A percentile compares a stretch with the other conserved stretches of the same genome.
Conservation (phyloP, 2,797 vertebrate species). For the Hydrophis major region DNA sequence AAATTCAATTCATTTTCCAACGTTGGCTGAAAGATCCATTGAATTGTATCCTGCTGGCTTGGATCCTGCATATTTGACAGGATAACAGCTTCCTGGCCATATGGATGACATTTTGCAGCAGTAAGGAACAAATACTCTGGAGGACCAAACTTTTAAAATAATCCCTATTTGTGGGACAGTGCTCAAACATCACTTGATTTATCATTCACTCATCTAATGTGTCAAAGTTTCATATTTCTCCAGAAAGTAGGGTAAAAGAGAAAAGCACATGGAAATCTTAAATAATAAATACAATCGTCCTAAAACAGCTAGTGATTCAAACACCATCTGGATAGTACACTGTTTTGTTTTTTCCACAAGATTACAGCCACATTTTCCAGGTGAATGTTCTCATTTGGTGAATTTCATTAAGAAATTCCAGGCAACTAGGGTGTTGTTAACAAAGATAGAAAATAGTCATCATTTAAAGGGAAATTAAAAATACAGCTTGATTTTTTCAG, state of each 20-base stretch:
- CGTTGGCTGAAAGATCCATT: constrained; percentile 64
- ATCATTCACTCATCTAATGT: constrained; percentile 46
- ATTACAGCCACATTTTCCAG: not conserved
- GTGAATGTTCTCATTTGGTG: not conserved
- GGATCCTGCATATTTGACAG: constrained; percentile 59
- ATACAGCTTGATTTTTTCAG: not conserved
- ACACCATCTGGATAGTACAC: constrained; percentile 24
- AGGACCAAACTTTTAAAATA: constrained; percentile 46
- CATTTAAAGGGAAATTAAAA: not conserved
- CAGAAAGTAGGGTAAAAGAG: constrained; percentile 37
- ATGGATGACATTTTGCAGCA: constrained; percentile 69
- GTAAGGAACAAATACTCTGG: constrained; percentile 57
- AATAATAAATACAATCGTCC: constrained; percentile 35
- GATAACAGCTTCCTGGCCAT: constrained; percentile 62
- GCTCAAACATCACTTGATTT: constrained; percentile 50
- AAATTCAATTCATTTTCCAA: constrained; percentile 62
- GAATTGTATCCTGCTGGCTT: constrained; percentile 71
- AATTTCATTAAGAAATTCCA: not conserved
- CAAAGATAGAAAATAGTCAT: not conserved
- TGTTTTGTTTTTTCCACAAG: not conserved
- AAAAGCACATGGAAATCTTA: constrained; percentile 43
- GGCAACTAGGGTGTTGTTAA: not conserved
- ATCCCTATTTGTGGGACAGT: constrained; percentile 40
- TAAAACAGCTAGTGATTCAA: constrained; percentile 42
- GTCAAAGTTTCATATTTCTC: constrained; percentile 36